Evolutionary conservation across 2,888 invertebrate species (phyloP), one percentile per base, ranked within the genome.

Genomic region (Nemotelus pantherinus): DNA sequence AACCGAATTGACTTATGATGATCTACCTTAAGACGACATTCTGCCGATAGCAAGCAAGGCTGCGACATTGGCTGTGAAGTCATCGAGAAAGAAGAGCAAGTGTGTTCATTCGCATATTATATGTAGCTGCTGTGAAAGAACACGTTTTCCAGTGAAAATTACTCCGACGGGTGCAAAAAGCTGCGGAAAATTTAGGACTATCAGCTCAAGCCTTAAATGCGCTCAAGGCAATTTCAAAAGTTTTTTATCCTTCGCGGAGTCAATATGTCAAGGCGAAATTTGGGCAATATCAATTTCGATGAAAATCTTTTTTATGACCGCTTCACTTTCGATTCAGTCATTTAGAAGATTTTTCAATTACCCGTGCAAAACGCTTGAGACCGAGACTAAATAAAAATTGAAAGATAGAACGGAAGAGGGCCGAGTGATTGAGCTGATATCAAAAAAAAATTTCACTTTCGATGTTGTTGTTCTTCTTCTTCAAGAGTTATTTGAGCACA

Each of bases 1-100:
- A 79, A 72, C 76, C 44, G 72, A 79, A 79, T 79, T 79, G 79
- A 79, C 79, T 79, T 77, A 79, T 79, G 79, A 79, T 79, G 77
- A 79, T 77, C 76, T 68, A 64, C 71, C 63, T 55, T 50, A 58
- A 58, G 77, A 57, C 71, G 67, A 5, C 48, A 44, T 25, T 43
- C 44, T 58, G 43, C 74, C 58, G 10, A 48, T 44, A 63, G 67
- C 25, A 25, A 25, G 25, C 25, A 25, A 25, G 25, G 25, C 25
- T 25, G 25, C 25, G 25, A 25, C 25, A 67, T 74, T 77, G 47
- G 41, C 25, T 50, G 41, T 25, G 48, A 48, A 25, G n/a, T 68
- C 48, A 44, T 68, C n/a, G 41, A 10, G 50, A 68, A 45, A 44
- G 65, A 44, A 45, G 9, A 25, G 25, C 25, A 25, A 25, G 25